phyloP scores from a whole-genome alignment of 2,797 vertebrate genomes.

The Pteronotus mesoamericanus region DNA sequence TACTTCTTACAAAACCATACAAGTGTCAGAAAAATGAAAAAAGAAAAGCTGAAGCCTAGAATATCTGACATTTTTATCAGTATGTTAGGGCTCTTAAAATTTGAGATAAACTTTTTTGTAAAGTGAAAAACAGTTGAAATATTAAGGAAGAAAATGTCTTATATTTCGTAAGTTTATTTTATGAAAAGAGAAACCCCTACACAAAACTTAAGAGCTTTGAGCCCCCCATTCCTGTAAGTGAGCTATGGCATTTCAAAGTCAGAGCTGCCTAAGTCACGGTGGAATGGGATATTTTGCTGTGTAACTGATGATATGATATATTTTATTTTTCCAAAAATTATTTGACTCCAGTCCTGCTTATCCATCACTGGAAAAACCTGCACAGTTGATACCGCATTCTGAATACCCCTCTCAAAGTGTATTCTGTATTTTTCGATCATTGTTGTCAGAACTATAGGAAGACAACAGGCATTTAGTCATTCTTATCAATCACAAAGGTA shows the following conservation, averaged over 20 bases:
- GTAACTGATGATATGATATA: neutral
- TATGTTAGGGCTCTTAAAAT: neutral
- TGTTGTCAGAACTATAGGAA: neutral
- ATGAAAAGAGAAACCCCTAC: neutral
- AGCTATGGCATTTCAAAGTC: neutral
- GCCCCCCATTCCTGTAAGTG: neutral
- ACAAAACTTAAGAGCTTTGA: neutral
- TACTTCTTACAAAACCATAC: neutral
- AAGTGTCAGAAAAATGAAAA: neutral
- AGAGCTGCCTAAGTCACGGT: neutral
- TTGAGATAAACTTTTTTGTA: neutral
- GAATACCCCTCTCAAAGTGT: neutral
- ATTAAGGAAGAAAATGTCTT: neutral
- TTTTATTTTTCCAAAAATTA: neutral
- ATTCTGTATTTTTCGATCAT: neutral
- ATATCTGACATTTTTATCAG: constrained; percentile 10
- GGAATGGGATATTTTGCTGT: neutral
- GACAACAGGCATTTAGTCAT: neutral
- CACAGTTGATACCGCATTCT: neutral
- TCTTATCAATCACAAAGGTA: neutral
- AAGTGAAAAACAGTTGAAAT: constrained; percentile 28
- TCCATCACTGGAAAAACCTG: neutral
- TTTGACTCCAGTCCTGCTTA: neutral
- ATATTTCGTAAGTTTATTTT: neutral
- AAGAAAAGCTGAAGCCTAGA: neutral